Evolutionary conservation across 2,113 vertebrate genomes (phyloP).

Genomic region (Brachyhypopomus gauderio): DNA sequence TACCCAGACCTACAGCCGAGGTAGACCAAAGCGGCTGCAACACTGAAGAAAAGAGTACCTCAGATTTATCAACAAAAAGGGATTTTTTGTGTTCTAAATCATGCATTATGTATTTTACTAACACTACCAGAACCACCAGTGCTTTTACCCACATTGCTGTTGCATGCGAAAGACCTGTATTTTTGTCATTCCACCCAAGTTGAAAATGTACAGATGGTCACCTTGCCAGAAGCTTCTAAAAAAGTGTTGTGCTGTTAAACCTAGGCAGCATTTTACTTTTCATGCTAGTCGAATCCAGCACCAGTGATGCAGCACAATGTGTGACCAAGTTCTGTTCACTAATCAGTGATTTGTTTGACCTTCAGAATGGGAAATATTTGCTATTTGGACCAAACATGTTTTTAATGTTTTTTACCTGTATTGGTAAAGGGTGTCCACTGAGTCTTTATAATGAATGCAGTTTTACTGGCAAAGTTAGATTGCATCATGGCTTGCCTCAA

Average conservation of each 20-base stretch:
- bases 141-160: neutral
- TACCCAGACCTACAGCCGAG: conserved; percentile 76
- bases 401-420: neutral
- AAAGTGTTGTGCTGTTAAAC: neutral
- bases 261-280: neutral
- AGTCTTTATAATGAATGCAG: neutral
- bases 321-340: neutral
- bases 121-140: conserved; percentile 24
- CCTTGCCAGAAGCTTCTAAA: neutral
- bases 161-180: neutral
- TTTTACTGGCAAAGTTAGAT: neutral
- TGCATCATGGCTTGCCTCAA: neutral
- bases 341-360: neutral
- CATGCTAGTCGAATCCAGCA: neutral
- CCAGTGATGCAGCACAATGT: too few relatives aligned
- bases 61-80: conserved; percentile 10
- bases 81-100: conserved; percentile 36
- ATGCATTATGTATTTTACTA: conserved; percentile 7
- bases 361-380: neutral
- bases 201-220: neutral
- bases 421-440: neutral
- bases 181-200: neutral
- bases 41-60: neutral
- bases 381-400: neutral
- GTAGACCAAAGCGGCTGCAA: conserved; percentile 60